A percentile compares a stretch with the other conserved stretches of the same genome.
These are phyloP conservation scores for Parasteatoda lunata DNA, from an alignment of 2,888 invertebrate genomes.

Conservation along the genomic window DNA sequence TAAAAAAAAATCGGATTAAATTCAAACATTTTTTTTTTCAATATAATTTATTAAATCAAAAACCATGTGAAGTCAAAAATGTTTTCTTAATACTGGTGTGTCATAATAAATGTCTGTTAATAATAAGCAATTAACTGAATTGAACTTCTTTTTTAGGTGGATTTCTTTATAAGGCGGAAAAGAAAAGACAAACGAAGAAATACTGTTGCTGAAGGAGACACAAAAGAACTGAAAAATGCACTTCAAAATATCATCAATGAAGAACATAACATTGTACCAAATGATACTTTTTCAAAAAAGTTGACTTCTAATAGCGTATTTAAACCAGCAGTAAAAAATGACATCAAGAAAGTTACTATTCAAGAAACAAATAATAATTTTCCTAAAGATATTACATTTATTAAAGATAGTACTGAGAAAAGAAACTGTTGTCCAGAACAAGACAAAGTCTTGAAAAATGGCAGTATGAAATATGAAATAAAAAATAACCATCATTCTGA, in stretches of 20 bases:
- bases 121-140: too few relatives aligned
- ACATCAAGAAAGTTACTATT: not conserved
- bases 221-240: constrained; percentile 51
- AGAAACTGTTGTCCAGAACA: constrained; percentile 1
- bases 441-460: constrained; percentile 20
- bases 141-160: constrained; percentile 43
- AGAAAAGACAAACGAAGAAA: constrained; percentile 78
- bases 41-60: too few relatives aligned
- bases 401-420: not conserved
- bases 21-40: too few relatives aligned
- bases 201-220: constrained; percentile 86
- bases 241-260: constrained; percentile 42
- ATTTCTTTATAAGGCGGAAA: constrained; percentile 68
- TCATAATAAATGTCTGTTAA: too few relatives aligned
- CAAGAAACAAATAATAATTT: constrained; percentile 42
- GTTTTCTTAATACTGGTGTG: too few relatives aligned
- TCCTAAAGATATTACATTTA: not conserved
- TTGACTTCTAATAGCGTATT: not conserved
- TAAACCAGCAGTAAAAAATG: constrained; percentile 14
- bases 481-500: constrained; percentile 17
- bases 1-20: too few relatives aligned
- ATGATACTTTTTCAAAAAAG: not conserved
- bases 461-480: constrained; percentile 12
- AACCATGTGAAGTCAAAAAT: too few relatives aligned
- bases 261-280: not conserved